phyloP scores from a whole-genome alignment of 2,113 vertebrate species.

The Crocuta crocuta region DNA sequence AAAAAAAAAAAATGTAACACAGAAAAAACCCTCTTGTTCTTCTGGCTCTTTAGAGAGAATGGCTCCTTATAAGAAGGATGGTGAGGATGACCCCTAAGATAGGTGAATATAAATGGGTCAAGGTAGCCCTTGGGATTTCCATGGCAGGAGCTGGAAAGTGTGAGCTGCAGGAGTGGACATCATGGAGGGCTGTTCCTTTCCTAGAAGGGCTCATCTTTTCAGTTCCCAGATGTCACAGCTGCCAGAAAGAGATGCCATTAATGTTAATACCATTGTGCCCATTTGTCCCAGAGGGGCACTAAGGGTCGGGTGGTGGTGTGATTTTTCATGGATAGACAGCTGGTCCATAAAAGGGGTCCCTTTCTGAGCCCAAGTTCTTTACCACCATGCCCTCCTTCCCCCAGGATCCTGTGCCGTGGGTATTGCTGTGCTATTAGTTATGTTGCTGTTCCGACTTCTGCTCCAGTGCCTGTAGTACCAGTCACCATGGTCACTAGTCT shows the following conservation, averaged over 20 bases:
- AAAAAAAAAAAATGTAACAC: too few species aligned
- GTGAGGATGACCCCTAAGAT: neutral
- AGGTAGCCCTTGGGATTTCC: neutral
- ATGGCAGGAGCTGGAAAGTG: neutral
- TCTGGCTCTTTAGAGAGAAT: neutral
- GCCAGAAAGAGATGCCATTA: neutral
- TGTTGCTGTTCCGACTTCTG: neutral
- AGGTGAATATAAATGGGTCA: neutral
- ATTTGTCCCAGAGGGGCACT: neutral
- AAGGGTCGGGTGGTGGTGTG: neutral
- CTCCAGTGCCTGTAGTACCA: fast-evolving
- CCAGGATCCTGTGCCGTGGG: fast-evolving
- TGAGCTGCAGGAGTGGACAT: neutral
- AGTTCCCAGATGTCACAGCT: neutral
- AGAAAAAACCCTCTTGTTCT: neutral
- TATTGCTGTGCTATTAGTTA: neutral
- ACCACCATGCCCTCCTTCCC: neutral
- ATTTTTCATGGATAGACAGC: neutral
- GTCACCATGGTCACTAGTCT: neutral
- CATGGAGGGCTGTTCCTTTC: neutral
- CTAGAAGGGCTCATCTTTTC: too few species aligned
- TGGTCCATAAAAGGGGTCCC: neutral
- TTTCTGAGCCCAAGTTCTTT: neutral
- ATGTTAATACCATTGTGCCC: neutral
- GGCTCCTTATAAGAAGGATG: neutral